Evolutionary conservation across 2,888 invertebrate species (phyloP).

Genomic region (Scelioninae gen. 2): DNA sequence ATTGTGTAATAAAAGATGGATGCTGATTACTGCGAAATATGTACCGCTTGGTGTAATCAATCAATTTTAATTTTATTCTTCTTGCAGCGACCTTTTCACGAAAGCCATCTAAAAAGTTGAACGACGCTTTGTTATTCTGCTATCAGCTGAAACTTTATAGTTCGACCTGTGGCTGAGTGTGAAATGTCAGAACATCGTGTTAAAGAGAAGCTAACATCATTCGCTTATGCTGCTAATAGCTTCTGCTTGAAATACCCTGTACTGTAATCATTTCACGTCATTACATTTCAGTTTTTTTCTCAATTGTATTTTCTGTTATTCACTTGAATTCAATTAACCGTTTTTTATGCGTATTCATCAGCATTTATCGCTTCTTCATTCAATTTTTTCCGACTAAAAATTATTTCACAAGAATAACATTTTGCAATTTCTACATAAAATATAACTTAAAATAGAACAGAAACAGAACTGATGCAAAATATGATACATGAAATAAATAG

Average conservation of each 20-base stretch:
- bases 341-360: too few relatives aligned
- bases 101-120: constrained; percentile 48
- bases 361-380: too few relatives aligned
- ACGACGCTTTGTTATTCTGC: constrained; percentile 57
- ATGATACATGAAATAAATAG: too few relatives aligned
- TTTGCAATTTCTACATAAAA: too few relatives aligned
- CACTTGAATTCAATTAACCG: background rate
- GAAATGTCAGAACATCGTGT: constrained; percentile 74
- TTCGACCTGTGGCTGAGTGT: constrained; percentile 65
- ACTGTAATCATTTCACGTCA: constrained; percentile 43
- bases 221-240: constrained; percentile 60
- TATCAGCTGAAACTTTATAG: constrained; percentile 57
- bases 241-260: constrained; percentile 51
- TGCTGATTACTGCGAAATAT: too few relatives aligned
- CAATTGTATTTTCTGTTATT: constrained; percentile 3
- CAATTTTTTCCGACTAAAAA: too few relatives aligned
- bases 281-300: constrained; percentile 45
- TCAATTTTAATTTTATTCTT: constrained; percentile 36
- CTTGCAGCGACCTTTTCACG: too few relatives aligned
- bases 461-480: too few relatives aligned
- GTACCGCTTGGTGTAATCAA: constrained; percentile 17
- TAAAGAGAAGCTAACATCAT: constrained; percentile 69
- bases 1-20: too few relatives aligned
- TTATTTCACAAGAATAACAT: too few relatives aligned
- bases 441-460: too few relatives aligned